Percentiles rank a stretch among this genome's conserved stretches.
These are phyloP conservation scores for Pecten maximus DNA, from an alignment of 2,888 invertebrate species.

Conservation along the genomic window DNA sequence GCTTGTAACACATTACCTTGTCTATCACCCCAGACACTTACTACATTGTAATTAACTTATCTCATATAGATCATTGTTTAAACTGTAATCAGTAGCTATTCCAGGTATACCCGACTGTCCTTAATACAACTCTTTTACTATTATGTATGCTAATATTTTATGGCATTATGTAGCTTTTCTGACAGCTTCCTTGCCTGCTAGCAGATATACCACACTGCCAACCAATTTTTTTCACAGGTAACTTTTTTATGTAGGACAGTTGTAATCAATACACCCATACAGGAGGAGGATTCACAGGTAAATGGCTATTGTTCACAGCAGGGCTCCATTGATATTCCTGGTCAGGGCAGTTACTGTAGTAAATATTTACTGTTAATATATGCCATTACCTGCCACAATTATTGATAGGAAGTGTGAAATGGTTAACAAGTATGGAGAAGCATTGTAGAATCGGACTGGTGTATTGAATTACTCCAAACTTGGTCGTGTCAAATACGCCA, in stretches of 20 bases:
- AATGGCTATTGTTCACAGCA: constrained; percentile 3
- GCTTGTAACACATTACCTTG: background rate
- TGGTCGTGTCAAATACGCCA: background rate
- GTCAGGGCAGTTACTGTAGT: background rate
- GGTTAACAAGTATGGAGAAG: background rate
- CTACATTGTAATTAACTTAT: background rate
- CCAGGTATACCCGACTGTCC: background rate
- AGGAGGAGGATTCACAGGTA: background rate
- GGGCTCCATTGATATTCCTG: background rate
- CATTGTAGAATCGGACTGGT: background rate
- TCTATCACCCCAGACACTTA: background rate
- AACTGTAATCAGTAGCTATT: background rate
- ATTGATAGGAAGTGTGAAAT: background rate
- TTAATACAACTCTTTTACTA: background rate
- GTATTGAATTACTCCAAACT: background rate
- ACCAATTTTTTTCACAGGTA: background rate
- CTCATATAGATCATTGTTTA: background rate
- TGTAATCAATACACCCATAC: constrained; percentile 6
- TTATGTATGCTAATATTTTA: background rate
- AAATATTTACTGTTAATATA: background rate
- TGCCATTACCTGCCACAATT: background rate
- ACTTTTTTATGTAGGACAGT: background rate
- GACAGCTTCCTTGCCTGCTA: background rate
- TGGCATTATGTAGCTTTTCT: background rate
- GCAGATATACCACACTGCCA: background rate